These are phyloP conservation scores for Pangasius djambal DNA, from an alignment of 2,797 vertebrate species.

Conservation along the genomic window DNA sequence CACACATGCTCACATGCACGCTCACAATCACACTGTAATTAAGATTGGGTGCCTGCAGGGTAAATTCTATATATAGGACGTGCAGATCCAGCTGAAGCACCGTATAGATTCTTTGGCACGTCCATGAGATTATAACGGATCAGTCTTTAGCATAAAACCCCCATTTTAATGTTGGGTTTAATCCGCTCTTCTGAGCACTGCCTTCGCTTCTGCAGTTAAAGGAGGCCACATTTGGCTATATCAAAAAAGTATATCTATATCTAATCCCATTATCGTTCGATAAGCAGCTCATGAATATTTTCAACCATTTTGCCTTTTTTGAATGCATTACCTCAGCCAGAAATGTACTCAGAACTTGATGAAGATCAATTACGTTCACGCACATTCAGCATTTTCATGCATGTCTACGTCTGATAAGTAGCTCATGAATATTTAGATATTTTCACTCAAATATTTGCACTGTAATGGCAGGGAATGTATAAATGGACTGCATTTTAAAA, in stretches of 20 bases:
- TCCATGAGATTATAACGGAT: constrained; percentile 43
- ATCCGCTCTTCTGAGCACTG: constrained; percentile 39
- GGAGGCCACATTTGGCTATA: constrained; percentile 30
- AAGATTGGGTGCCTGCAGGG: constrained; percentile 49
- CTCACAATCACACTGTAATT: constrained; percentile 47
- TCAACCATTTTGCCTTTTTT: constrained; percentile 27
- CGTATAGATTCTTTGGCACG: constrained; percentile 46
- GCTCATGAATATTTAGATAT: constrained; percentile 30
- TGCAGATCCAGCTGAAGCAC: constrained; percentile 40
- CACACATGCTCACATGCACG: constrained; percentile 31
- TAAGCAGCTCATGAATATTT: constrained; percentile 56
- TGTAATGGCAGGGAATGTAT: neutral
- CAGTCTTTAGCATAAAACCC: constrained; percentile 16
- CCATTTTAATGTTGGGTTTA: constrained; percentile 43
- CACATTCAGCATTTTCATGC: constrained; percentile 42
- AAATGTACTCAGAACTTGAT: constrained; percentile 43
- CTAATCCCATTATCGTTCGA: constrained; percentile 53
- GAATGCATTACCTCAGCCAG: constrained; percentile 49
- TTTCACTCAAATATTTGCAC: neutral
- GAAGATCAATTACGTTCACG: constrained; percentile 44
- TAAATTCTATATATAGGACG: constrained; percentile 51
- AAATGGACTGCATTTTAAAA: neutral
- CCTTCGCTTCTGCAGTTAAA: neutral
- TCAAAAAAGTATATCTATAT: constrained; percentile 54
- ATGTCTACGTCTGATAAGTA: constrained; percentile 23